Evolutionary conservation across 2,888 invertebrate species (phyloP).

Genomic region (Boloria selene): DNA sequence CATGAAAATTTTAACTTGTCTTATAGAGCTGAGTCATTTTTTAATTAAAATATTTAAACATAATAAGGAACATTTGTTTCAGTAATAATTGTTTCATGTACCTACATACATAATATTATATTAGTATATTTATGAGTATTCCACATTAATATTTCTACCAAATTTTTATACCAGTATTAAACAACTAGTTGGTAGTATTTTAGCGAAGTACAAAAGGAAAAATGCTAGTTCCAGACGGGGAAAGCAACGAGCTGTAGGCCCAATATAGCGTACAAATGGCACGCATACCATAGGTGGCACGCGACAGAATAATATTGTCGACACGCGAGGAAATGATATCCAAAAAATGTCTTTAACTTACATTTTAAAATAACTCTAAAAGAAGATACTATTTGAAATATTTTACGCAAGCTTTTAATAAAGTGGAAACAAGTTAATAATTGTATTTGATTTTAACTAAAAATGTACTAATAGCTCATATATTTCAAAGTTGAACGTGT

Average conservation of each 20-base stretch:
- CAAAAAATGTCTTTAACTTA: conserved; percentile 16
- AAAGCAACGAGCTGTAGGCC: conserved; percentile 15
- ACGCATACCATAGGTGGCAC: conserved; percentile 21
- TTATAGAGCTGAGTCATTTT: no score
- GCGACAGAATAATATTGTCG: conserved; percentile 19
- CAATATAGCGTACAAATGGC: conserved; percentile 17
- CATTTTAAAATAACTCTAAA: background rate
- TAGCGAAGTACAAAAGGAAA: conserved; percentile 11
- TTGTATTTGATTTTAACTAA: no score
- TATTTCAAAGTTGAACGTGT: conserved; percentile 15
- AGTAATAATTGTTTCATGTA: no score
- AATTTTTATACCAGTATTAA: conserved; percentile 3
- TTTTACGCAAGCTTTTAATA: no score
- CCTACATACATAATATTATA: no score
- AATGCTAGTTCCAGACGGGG: conserved; percentile 15
- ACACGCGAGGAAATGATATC: conserved; percentile 15
- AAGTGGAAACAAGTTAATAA: no score
- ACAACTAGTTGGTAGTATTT: conserved; percentile 10
- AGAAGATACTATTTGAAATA: no score
- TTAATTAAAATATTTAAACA: no score
- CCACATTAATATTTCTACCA: no score
- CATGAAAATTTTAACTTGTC: no score
- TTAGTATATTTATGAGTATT: no score
- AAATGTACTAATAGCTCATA: background rate
- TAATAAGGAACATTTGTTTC: no score